Conservation (phyloP, 2,888 invertebrate genomes). For the Cosmopolites sordidus region DNA sequence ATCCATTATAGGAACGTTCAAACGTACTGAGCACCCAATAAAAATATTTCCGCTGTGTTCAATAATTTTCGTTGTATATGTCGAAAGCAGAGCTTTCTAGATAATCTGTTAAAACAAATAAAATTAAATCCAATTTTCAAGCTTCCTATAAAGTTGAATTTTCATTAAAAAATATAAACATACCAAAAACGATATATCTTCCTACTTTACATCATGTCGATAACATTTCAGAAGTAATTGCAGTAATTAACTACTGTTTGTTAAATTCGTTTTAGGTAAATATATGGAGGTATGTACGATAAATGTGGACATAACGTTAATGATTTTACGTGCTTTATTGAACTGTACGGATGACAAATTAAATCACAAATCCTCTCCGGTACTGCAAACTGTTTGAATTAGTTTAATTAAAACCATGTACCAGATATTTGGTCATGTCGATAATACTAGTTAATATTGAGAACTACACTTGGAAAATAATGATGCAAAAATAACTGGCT, state of each 20-base stretch:
- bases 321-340: slow-evolving; percentile 20
- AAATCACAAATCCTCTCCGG: slow-evolving; percentile 8
- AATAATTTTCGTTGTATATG: too few species aligned
- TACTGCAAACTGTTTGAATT: slow-evolving; percentile 2
- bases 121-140: too few species aligned
- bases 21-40: too few species aligned
- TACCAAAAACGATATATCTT: slow-evolving; percentile 6
- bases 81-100: too few species aligned
- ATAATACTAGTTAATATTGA: background rate
- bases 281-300: slow-evolving; percentile 18
- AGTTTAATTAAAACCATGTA: slow-evolving; percentile 3
- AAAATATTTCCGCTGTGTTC: too few species aligned
- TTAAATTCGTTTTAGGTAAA: slow-evolving; percentile 24
- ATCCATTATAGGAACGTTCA: too few species aligned
- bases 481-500: too few species aligned
- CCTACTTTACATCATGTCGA: slow-evolving; percentile 11
- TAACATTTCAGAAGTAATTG: slow-evolving; percentile 32
- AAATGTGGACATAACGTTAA: slow-evolving; percentile 16
- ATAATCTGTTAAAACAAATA: too few species aligned
- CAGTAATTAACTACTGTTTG: slow-evolving; percentile 31
- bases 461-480: background rate
- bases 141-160: too few species aligned
- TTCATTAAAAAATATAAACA: too few species aligned
- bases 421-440: background rate
- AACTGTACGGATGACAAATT: slow-evolving; percentile 6